Evolutionary conservation across 37 sponge, comb jelly and placozoan genomes (phyloP), one percentile per base, ranked within the genome.

Genomic region (Ianthella basta): DNA sequence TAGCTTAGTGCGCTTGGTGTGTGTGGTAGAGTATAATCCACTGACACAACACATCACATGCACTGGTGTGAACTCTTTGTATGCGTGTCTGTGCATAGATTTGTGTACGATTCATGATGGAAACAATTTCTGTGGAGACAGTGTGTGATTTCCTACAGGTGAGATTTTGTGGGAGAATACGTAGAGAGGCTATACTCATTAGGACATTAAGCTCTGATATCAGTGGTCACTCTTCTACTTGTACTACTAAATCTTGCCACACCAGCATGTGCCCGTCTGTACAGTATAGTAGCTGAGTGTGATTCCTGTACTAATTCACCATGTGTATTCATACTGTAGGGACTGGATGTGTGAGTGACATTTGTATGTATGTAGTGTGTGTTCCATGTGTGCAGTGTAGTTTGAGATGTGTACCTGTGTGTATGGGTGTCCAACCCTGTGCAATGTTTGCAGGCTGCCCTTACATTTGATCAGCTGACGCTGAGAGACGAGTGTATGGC

Each of bases 111-210:
- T 98, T 96, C 82, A 97, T 98, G 93, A 86, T 89, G 23, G 94
- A 95, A 0, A 80, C 85, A 54, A 91, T 98, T 53, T 79, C 86
- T 14, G 91, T 91, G 18, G 91, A 92, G 80, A 98, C 89, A 44
- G 99, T 91, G 33, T 98, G 99, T 79, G 99, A 98, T 59, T 92
- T 89, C 56, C 19, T 90, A 61, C 96, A 96, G 87, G 95, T 92
- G 72, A 72, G 84, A 0, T 13, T 33, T n/a, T n/a, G n/a, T n/a
- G n/a, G 56, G 30, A 70, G 23, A 25, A 4, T 14, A 12, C 19
- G n/a, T 12, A 55, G 23, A 34, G 50, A 53, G 15, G 21, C n/a
- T 41, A 23, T 13, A 40, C 12, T 40, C 40, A 72, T 40, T 13
- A 12, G 13, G 6, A 68, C 84, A 18, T n/a, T 36, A 21, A 19